These are phyloP conservation scores for Caenorhabditis plicata DNA, from an alignment of 2,888 invertebrate species.

Conservation along the genomic window DNA sequence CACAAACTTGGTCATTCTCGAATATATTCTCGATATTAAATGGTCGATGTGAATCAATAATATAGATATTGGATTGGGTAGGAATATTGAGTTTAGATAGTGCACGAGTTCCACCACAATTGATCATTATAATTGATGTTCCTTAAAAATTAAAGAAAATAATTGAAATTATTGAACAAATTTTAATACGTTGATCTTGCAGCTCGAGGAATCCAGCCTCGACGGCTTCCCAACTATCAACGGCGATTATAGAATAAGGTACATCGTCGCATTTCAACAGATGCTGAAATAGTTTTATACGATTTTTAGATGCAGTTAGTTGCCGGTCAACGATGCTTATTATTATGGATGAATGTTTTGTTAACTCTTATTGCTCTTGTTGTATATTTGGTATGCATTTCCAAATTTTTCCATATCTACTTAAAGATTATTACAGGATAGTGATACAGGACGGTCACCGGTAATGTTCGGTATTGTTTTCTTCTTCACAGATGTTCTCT, in stretches of 20 bases:
- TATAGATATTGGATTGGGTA: conserved; percentile 32
- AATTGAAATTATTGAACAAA: background rate
- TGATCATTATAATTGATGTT: conserved; percentile 47
- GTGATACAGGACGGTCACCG: conserved; percentile 6
- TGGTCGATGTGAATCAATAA: conserved; percentile 58
- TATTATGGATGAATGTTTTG: conserved; percentile 12
- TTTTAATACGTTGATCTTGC: conserved; percentile 31
- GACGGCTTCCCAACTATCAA: conserved; percentile 44
- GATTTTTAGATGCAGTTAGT: conserved; percentile 15
- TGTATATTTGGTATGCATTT: conserved; percentile 33
- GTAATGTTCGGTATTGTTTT: conserved; percentile 20
- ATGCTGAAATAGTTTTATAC: conserved; percentile 42
- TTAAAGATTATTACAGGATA: conserved; percentile 7
- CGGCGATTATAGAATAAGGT: conserved; percentile 45
- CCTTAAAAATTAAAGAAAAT: conserved; percentile 10
- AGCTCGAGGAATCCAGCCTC: conserved; percentile 41
- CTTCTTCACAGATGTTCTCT: conserved; percentile 14
- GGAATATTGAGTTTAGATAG: conserved; percentile 40
- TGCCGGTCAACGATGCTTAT: conserved; percentile 28
- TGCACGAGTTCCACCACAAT: conserved; percentile 53
- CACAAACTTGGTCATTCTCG: conserved; percentile 32
- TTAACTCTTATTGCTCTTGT: conserved; percentile 19
- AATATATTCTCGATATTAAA: conserved; percentile 59
- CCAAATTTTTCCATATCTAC: background rate
- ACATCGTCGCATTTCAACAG: conserved; percentile 56